Conservation (phyloP, 2,888 invertebrate genomes). For the Polydrusus tereticollis region DNA sequence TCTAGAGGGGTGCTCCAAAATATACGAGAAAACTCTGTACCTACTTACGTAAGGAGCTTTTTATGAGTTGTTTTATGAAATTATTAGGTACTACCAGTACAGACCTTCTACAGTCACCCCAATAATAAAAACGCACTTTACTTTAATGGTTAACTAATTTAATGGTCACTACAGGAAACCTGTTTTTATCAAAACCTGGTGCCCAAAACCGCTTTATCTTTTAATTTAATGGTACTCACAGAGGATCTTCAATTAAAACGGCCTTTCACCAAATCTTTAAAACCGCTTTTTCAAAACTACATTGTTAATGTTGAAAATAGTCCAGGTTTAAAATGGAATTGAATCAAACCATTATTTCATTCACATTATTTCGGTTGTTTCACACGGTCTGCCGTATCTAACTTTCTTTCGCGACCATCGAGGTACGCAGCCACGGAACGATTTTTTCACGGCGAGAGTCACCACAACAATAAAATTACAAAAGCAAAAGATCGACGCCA, state of each 20-base stretch:
- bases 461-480: constrained; percentile 46
- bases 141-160: neutral
- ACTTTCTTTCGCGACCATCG: constrained; percentile 35
- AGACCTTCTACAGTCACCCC: neutral
- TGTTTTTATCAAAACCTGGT: neutral
- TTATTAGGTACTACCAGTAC: too few species aligned
- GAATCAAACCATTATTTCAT: constrained; percentile 8
- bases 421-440: constrained; percentile 10
- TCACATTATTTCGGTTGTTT: constrained; percentile 29
- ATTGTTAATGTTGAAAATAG: neutral
- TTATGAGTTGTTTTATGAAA: neutral
- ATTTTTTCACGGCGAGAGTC: constrained; percentile 40
- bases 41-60: too few species aligned
- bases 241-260: constrained; percentile 1
- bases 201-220: neutral
- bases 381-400: constrained; percentile 31
- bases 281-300: neutral
- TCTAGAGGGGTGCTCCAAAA: too few species aligned
- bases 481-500: constrained; percentile 40
- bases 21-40: too few species aligned
- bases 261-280: neutral
- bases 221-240: constrained; percentile 3
- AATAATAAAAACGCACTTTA: neutral
- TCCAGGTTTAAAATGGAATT: neutral
- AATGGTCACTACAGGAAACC: neutral